Base-by-base conservation (phyloP, 2,113 vertebrate species). In the Rhinopomastus cyanomelas region DNA sequence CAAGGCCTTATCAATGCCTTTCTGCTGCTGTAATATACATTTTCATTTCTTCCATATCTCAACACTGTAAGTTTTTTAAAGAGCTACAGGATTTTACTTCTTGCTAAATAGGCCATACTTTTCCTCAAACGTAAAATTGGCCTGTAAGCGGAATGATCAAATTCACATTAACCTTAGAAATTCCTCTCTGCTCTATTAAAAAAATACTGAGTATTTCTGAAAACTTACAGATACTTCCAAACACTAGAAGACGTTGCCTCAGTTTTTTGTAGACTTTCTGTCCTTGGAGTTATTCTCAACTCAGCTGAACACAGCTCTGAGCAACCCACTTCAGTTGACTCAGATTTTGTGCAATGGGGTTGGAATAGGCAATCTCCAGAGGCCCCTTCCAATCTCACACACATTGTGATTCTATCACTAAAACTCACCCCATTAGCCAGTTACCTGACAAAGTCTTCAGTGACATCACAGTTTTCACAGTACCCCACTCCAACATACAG, bases 1-100 rank as follows among this genome's bases (percentile, higher is more conserved):
- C 42, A 56, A 68, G 64, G 34, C 29, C 53, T 87, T 82, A 93
- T 56, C 67, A 34, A 42, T n/a, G 34, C 39, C 32, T 74, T 64
- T 83, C 64, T 80, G 44, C 25, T 49, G n/a, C 53, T 3, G 1
- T 4, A 4, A 14, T 7, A 27, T 1, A 8, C 0, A 0, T 42
- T 74, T n/a, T 29, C 42, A 32, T 37, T 65, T 64, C 59, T 56
- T 86, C 32, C 51, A 15, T 18, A 36, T 18, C 34, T 65, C 56
- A 57, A 8, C 1, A 3, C 20, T 17, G 11, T 7, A 46, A 48
- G 20, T 39, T 61, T 27, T 39, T 61, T 27, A 56, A 8, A 60
- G 26, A 75, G 39, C 2, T 27, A 27, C 61, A 87, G 16, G 23
- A 9, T 85, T 85, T 67, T 32, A 42, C 27, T 55, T 46, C 34